Conservation (phyloP, 2,888 invertebrate genomes). For the Eudasyphora cyanicolor region DNA sequence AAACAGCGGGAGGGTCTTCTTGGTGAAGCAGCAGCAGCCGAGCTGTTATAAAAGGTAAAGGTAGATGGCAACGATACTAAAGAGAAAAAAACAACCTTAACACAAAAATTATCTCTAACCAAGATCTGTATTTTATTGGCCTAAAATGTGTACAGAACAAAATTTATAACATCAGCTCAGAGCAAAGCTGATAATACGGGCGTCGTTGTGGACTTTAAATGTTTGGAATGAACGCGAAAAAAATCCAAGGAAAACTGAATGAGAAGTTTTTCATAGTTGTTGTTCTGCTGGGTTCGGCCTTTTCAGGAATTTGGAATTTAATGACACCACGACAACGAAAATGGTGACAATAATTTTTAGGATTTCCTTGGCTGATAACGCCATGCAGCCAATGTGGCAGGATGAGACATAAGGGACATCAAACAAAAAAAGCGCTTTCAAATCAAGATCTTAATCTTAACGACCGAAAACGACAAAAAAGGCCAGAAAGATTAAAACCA, state of each 20-base stretch:
- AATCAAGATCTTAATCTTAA: slow-evolving; percentile 31
- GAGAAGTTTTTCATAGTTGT: not conserved
- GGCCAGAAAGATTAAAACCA: not conserved
- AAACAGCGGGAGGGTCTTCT: slow-evolving; percentile 39
- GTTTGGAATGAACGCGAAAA: not conserved
- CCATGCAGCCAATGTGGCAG: not conserved
- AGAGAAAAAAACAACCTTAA: not conserved
- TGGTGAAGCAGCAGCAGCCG: not conserved
- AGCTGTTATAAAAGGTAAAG: not conserved
- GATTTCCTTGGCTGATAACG: slow-evolving; percentile 37
- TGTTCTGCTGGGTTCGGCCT: not conserved
- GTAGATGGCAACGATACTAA: slow-evolving; percentile 15
- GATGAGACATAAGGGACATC: not conserved
- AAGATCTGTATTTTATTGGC: slow-evolving; percentile 59
- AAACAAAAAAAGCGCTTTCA: not conserved
- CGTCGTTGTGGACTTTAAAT: not conserved
- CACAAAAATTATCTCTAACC: slow-evolving; percentile 18
- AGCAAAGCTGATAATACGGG: slow-evolving; percentile 11
- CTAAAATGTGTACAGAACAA: slow-evolving; percentile 39
- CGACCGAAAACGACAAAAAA: not conserved
- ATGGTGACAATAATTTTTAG: slow-evolving; percentile 43
- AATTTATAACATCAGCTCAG: not conserved
- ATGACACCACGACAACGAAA: not conserved
- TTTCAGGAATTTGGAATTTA: slow-evolving; percentile 25
- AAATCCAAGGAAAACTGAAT: slow-evolving; percentile 2